Evolutionary conservation across 2,797 vertebrate species (phyloP).

Genomic region (Scolopax bukidnonensis): DNA sequence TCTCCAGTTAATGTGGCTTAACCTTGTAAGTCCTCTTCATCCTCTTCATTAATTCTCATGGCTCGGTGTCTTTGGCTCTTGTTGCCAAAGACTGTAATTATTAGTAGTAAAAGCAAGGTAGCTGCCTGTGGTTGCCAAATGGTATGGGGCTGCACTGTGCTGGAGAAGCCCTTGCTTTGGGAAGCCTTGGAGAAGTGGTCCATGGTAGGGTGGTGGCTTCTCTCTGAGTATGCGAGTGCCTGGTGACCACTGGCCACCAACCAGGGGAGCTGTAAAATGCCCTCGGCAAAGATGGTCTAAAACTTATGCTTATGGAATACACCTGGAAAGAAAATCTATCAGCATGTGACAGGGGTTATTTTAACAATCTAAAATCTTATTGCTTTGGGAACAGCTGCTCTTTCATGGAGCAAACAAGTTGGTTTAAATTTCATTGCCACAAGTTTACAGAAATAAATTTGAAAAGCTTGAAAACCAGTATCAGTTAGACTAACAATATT

Average conservation of each 20-base stretch:
- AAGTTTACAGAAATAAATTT: not conserved
- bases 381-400: not conserved
- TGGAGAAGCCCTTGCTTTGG: not conserved
- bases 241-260: not conserved
- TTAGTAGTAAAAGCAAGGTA: not conserved
- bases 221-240: accelerated
- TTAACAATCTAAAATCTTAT: not conserved
- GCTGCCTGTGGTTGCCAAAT: not conserved
- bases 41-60: not conserved
- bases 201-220: accelerated
- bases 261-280: not conserved
- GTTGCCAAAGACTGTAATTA: not conserved
- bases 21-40: not conserved
- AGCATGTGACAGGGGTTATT: not conserved
- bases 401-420: not conserved
- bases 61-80: not conserved
- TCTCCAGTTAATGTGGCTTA: not conserved
- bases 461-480: not conserved
- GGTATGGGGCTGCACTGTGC: not conserved
- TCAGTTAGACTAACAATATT: not conserved
- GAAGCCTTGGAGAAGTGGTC: not conserved
- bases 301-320: accelerated
- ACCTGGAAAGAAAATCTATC: not conserved
- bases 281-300: not conserved
- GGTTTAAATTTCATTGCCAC: not conserved